phyloP scores from a whole-genome alignment of 2,888 invertebrate genomes.

The Ganaspis brasiliensis region DNA sequence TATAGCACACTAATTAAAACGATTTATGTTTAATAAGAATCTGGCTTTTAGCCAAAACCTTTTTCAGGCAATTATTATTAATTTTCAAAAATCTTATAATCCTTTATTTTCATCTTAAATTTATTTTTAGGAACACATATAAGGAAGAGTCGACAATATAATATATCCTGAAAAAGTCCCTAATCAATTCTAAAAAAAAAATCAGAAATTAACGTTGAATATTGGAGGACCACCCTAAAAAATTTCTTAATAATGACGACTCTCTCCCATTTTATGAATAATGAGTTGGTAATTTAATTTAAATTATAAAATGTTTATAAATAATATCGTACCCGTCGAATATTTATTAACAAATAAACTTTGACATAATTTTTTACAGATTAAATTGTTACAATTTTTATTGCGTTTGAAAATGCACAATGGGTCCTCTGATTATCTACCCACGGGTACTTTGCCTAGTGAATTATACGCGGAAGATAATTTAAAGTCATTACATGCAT shows the following conservation, averaged over 20 bases:
- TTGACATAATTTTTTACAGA: neutral
- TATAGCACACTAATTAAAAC: neutral
- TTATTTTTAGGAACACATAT: too few species aligned
- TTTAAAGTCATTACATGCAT: conserved; percentile 17
- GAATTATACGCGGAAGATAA: conserved; percentile 6
- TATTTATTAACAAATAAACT: neutral
- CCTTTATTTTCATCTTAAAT: too few species aligned
- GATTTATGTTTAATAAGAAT: neutral
- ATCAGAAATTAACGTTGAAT: too few species aligned
- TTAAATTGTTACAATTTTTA: neutral
- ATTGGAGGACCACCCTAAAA: too few species aligned
- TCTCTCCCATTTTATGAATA: too few species aligned
- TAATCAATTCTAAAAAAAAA: too few species aligned
- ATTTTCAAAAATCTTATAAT: neutral
- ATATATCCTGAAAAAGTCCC: too few species aligned
- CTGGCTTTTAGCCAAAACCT: conserved; percentile 31
- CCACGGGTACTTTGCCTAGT: neutral
- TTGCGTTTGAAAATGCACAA: neutral
- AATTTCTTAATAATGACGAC: too few species aligned
- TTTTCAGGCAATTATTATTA: neutral
- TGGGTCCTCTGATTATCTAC: neutral
- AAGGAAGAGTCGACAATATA: too few species aligned
- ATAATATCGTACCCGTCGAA: too few species aligned
- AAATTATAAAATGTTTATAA: too few species aligned
- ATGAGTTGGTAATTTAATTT: too few species aligned